Evolutionary conservation across 2,888 invertebrate species (phyloP).

Genomic region (Oligia strigilis): DNA sequence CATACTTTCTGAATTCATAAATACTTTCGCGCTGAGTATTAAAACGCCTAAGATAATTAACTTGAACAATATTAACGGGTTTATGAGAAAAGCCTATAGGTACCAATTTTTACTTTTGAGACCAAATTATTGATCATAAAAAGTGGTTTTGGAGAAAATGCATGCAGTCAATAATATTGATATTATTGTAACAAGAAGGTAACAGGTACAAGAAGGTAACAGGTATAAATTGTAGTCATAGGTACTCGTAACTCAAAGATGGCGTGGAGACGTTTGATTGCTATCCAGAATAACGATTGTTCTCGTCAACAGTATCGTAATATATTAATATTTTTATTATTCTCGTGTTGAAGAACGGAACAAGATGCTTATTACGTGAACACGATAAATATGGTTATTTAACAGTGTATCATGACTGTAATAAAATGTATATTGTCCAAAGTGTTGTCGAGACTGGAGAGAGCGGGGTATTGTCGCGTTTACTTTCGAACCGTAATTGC

Average conservation of each 20-base stretch:
- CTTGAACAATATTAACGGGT: conserved; percentile 9
- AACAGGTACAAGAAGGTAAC: neutral
- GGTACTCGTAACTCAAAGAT: neutral
- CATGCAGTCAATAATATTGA: conserved; percentile 1
- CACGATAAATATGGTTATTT: conserved; percentile 36
- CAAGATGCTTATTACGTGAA: conserved; percentile 6
- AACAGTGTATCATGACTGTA: conserved; percentile 14
- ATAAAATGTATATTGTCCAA: conserved; percentile 38
- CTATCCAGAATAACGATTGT: conserved; percentile 27
- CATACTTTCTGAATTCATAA: conserved; percentile 61
- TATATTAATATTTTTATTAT: conserved; percentile 46
- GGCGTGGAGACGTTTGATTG: neutral
- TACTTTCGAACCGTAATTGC: conserved; percentile 70
- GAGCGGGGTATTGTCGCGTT: conserved; percentile 71
- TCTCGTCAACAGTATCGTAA: conserved; percentile 15
- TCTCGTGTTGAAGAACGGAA: conserved; percentile 34
- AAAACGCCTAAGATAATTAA: conserved; percentile 30
- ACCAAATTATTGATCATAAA: neutral
- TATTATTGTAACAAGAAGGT: neutral
- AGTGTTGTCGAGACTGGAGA: conserved; percentile 30
- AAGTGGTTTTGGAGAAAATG: neutral
- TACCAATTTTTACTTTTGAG: neutral
- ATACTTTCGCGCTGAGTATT: conserved; percentile 41
- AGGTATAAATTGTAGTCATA: neutral
- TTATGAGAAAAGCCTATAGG: neutral